Base-by-base conservation (phyloP, 2,888 invertebrate genomes). In the Pheosia tremula region DNA sequence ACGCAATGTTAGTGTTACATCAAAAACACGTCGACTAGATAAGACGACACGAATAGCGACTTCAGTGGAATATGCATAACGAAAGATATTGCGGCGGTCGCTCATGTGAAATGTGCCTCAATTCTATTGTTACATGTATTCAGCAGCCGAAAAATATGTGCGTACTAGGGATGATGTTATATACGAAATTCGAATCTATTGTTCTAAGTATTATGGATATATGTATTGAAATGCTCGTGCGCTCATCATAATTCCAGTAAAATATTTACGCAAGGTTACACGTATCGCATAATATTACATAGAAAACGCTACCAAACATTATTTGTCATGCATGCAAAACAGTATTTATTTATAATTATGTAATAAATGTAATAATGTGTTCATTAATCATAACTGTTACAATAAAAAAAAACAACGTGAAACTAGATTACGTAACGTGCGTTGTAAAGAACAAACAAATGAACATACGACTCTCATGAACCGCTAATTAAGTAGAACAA, bases 1-100 rank as follows among this genome's bases (percentile, higher is more conserved):
- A 84, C 77, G 84, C 83, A 77, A 82, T 74, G 77, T 79, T 72
- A 72, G 72, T 68, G 77, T 80, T 81, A 79, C 80, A 76, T 78
- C 74, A 77, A 75, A 78, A 81, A 81, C 82, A 77, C 73, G 82
- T 75, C 74, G 65, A 68, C 58, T 65, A 74, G 80, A 77, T 74
- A 74, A 77, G 74, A 74, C 71, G 78, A 81, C 78, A 74, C 66
- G 77, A 75, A 75, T 73, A 79, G 75, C 77, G 75, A 69, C 79
- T 78, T 69, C 73, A 62, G 57, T 64, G 60, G 63, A 68, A 74
- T 69, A 77, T 75, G 67, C 71, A 73, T 73, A 71, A 67, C 66
- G 68, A 75, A 77, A 77, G 60, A 56, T 59, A 65, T 77, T 77
- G 67, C 77, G 64, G 62, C 55, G 24, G 8, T 4, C 54, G 56